These are phyloP conservation scores for Oxygymnocypris stewartii DNA, from an alignment of 2,113 vertebrate species.

Conservation along the genomic window DNA sequence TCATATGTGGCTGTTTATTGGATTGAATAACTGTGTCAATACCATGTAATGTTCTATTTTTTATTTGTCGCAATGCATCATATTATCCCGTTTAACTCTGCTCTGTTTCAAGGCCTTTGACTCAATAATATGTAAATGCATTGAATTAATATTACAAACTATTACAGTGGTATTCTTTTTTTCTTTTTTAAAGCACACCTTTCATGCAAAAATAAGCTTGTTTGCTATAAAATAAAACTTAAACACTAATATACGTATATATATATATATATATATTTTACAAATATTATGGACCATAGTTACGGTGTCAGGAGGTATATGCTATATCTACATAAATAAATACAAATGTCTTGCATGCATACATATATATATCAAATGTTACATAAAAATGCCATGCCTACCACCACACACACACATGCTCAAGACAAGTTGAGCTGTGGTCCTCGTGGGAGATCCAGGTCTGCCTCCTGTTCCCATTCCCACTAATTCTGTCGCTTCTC, in stretches of 20 bases:
- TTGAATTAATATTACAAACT: background rate
- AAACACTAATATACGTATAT: too few species aligned
- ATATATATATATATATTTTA: too few species aligned
- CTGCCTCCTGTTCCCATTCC: background rate
- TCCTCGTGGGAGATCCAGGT: slow-evolving; percentile 8
- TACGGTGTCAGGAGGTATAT: too few species aligned
- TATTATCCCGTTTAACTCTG: background rate
- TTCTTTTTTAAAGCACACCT: background rate
- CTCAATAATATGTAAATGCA: background rate
- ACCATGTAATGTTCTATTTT: background rate
- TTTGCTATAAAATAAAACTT: background rate
- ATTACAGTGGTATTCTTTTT: background rate
- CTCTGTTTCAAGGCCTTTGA: background rate
- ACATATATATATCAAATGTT: too few species aligned
- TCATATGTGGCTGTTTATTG: background rate
- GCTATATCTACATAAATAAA: too few species aligned
- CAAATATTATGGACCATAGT: too few species aligned
- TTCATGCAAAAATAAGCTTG: background rate
- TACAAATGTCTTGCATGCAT: too few species aligned
- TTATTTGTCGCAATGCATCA: background rate
- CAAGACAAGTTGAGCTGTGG: background rate
- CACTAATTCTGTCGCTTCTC: background rate
- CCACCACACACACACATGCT: background rate
- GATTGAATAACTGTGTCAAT: background rate
- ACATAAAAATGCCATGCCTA: too few species aligned